phyloP scores from a whole-genome alignment of 2,888 invertebrate species.

The Podotricha telesiphe region DNA sequence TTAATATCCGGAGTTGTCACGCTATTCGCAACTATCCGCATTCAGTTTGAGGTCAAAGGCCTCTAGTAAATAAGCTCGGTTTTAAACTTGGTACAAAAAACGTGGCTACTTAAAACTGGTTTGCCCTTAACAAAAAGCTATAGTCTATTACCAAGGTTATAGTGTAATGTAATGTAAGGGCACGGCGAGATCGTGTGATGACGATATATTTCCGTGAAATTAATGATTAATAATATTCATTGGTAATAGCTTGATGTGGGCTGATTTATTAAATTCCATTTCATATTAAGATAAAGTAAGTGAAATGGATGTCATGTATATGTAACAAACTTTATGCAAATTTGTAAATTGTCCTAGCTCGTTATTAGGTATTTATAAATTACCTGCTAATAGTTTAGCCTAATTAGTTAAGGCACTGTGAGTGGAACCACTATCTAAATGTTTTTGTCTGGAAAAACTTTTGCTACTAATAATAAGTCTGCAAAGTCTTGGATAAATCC shows the following conservation, averaged over 20 bases:
- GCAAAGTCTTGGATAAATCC: conserved; percentile 5
- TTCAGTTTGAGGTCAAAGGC: conserved; percentile 26
- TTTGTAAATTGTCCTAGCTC: no score
- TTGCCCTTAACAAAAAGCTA: conserved; percentile 17
- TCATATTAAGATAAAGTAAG: no score
- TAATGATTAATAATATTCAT: conserved; percentile 7
- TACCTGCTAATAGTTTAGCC: no score
- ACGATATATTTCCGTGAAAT: conserved; percentile 5
- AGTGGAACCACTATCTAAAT: not conserved
- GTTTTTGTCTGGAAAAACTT: conserved; percentile 2
- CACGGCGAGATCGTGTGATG: not conserved
- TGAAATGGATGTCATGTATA: no score
- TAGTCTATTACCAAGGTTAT: not conserved
- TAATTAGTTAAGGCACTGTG: no score
- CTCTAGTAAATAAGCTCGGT: conserved; percentile 15
- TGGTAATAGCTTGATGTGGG: no score
- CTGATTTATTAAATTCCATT: no score
- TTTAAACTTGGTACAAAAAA: conserved; percentile 20
- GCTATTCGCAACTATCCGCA: conserved; percentile 20
- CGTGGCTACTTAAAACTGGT: conserved; percentile 10
- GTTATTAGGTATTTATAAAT: no score
- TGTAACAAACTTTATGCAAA: no score
- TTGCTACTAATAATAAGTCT: not conserved
- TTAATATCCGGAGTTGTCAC: conserved; percentile 20
- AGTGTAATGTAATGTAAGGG: not conserved